Evolutionary conservation across 2,797 vertebrate species (phyloP).

Genomic region (Pelodytes ibericus): DNA sequence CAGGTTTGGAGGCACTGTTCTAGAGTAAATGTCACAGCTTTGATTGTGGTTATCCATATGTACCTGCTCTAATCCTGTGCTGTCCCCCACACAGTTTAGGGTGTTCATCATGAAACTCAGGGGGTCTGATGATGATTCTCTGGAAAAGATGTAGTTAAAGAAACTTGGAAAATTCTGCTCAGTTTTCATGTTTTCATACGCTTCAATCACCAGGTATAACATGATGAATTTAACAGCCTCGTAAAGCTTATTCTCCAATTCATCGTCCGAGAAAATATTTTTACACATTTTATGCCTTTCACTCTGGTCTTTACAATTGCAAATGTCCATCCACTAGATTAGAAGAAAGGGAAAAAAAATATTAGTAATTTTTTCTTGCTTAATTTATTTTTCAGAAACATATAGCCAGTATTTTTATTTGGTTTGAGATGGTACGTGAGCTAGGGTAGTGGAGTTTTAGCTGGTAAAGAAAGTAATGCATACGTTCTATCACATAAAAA

Average conservation of each 20-base stretch:
- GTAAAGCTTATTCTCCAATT: conserved; percentile 71
- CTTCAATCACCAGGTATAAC: conserved; percentile 75
- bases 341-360: too few species aligned
- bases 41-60: not conserved
- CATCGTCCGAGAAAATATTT: conserved; percentile 71
- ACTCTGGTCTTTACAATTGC: conserved; percentile 68
- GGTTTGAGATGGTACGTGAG: too few species aligned
- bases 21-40: not conserved
- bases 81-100: conserved; percentile 74
- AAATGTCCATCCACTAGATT: conserved; percentile 74
- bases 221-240: conserved; percentile 81
- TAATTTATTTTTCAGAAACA: too few species aligned
- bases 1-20: too few species aligned
- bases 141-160: conserved; percentile 70
- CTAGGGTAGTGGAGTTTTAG: too few species aligned
- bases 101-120: conserved; percentile 83
- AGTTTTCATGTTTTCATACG: conserved; percentile 70
- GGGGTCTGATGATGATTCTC: conserved; percentile 75
- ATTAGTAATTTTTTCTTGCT: too few species aligned
- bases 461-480: too few species aligned
- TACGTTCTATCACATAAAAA: too few species aligned
- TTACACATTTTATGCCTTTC: conserved; percentile 71
- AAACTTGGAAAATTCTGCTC: conserved; percentile 63
- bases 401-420: too few species aligned
- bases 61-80: conserved; percentile 74